Evolutionary conservation across 92 coral and sea anemone genomes (phyloP).

Genomic region (Palythoa grandiflora): DNA sequence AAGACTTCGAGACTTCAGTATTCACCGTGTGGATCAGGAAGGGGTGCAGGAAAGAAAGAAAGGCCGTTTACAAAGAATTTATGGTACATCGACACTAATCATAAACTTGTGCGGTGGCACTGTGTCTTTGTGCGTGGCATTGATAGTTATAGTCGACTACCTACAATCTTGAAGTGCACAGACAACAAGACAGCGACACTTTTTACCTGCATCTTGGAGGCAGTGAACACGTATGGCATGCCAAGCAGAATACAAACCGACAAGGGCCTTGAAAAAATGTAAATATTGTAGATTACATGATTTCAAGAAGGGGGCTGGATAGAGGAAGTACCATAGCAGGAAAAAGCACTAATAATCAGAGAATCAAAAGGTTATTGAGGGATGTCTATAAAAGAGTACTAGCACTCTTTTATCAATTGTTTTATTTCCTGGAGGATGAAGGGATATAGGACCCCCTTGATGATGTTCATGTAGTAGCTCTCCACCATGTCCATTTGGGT

Average conservation of each 20-base stretch:
- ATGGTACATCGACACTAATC: conserved; percentile 11
- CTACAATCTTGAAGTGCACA: conserved; percentile 53
- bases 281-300: conserved; percentile 57
- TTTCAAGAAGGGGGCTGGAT: conserved; percentile 57
- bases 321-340: conserved; percentile 67
- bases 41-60: not conserved
- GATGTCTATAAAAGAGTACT: conserved; percentile 59
- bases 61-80: not conserved
- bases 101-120: conserved; percentile 63
- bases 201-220: conserved; percentile 45
- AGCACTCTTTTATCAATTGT: conserved; percentile 47
- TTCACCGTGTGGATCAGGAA: not conserved
- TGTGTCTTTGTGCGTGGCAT: conserved; percentile 57
- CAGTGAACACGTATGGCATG: conserved; percentile 46
- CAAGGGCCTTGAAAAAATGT: conserved; percentile 65
- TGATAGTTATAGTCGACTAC: conserved; percentile 58
- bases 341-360: conserved; percentile 6
- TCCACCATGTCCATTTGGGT: not conserved
- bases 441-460: not conserved
- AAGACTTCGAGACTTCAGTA: not conserved
- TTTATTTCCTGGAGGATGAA: conserved; percentile 23
- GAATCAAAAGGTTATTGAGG: conserved; percentile 60
- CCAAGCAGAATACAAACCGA: conserved; percentile 66
- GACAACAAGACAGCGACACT: conserved; percentile 60
- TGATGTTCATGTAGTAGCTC: not conserved